phyloP scores from a whole-genome alignment of 2,113 vertebrate species.

The Phyllopteryx taeniolatus region DNA sequence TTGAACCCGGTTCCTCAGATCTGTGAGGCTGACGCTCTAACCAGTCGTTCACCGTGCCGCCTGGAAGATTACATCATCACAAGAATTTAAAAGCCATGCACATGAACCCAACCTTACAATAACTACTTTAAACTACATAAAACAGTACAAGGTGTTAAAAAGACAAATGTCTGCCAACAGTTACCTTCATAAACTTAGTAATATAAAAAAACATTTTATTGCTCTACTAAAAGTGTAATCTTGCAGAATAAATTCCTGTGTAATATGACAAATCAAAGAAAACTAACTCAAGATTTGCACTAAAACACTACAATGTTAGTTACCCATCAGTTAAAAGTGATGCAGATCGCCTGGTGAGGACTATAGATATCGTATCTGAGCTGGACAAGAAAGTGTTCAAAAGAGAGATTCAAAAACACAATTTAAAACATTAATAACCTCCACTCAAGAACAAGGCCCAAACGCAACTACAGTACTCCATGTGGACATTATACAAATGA shows the following conservation, averaged over 20 bases:
- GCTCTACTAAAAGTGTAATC: background rate
- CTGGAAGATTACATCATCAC: background rate
- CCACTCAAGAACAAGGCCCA: background rate
- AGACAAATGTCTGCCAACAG: too few relatives aligned
- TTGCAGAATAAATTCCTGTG: background rate
- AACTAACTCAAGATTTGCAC: background rate
- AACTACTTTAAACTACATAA: too few relatives aligned
- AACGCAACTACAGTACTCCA: background rate
- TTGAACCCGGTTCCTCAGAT: too few relatives aligned
- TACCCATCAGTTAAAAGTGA: background rate
- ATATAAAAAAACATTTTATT: background rate
- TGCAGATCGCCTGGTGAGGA: background rate
- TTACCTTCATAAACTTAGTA: too few relatives aligned
- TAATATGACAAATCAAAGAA: background rate
- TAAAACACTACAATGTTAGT: background rate
- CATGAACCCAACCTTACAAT: too few relatives aligned
- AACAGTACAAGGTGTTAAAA: too few relatives aligned
- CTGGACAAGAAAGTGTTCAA: background rate
- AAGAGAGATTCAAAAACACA: background rate
- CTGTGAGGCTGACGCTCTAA: too few relatives aligned
- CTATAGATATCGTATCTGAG: background rate
- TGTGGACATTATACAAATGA: background rate
- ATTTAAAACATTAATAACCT: conserved; percentile 26
- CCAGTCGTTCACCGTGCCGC: too few relatives aligned
- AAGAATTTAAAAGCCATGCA: background rate